Percentiles rank a stretch among this genome's conserved stretches.
Evolutionary conservation across 2,888 invertebrate genomes (phyloP).

Genomic region (Tetragonula carbonaria): DNA sequence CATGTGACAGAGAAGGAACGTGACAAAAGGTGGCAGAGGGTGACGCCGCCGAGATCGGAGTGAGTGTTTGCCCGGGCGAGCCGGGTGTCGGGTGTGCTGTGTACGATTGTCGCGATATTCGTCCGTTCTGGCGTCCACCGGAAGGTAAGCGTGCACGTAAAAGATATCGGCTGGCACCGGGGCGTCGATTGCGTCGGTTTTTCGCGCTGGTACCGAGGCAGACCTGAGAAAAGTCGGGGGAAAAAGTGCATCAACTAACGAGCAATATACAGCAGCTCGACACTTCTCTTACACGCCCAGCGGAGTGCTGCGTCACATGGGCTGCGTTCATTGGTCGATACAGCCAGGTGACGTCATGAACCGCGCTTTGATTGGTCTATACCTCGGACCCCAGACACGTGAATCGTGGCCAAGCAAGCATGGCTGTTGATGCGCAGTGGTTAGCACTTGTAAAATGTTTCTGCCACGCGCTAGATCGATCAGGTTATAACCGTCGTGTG

Average conservation of each 20-base stretch:
- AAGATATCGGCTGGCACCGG: constrained; percentile 29
- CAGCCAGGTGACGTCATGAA: constrained; percentile 83
- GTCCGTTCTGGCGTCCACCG: constrained; percentile 70
- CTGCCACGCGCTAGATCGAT: constrained; percentile 83
- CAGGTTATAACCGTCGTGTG: constrained; percentile 78
- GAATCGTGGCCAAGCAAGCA: constrained; percentile 84
- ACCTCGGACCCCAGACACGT: constrained; percentile 83
- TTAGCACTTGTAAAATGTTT: constrained; percentile 82
- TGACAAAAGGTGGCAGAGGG: constrained; percentile 83
- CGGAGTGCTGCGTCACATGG: constrained; percentile 84
- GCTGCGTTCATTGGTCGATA: constrained; percentile 85
- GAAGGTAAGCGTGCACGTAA: constrained; percentile 62
- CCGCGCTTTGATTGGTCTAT: constrained; percentile 80
- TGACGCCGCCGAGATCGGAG: constrained; percentile 81
- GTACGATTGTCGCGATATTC: constrained; percentile 64
- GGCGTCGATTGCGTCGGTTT: not conserved
- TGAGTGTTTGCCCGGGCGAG: constrained; percentile 82
- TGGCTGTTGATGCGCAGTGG: constrained; percentile 85
- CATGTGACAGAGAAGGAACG: constrained; percentile 84
- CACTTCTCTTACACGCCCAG: constrained; percentile 77
- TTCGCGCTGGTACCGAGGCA: constrained; percentile 36
- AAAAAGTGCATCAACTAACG: constrained; percentile 61
- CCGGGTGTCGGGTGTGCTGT: constrained; percentile 78
- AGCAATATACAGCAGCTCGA: constrained; percentile 69
- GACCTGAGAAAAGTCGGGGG: constrained; percentile 45